phyloP scores from a whole-genome alignment of 2,888 invertebrate species.

The Drosophila paranaensis region DNA sequence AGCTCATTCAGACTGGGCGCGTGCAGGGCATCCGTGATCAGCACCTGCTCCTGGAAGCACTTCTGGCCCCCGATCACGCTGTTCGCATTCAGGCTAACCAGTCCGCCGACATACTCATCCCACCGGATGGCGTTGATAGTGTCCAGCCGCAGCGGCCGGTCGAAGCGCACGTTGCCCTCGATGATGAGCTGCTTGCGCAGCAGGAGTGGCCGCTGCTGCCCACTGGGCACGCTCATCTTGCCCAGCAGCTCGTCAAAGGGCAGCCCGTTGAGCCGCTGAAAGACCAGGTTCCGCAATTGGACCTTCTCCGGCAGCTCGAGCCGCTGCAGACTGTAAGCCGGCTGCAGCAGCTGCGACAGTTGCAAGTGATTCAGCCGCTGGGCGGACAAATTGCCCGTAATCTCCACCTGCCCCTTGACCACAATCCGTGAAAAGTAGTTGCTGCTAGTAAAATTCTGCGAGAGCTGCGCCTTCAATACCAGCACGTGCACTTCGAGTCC shows the following conservation, averaged over 20 bases:
- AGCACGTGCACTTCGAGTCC: slow-evolving; percentile 59
- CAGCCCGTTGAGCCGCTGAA: slow-evolving; percentile 77
- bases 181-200: slow-evolving; percentile 79
- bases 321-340: slow-evolving; percentile 63
- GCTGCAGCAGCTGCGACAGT: slow-evolving; percentile 55
- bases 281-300: slow-evolving; percentile 58
- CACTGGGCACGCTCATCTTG: slow-evolving; percentile 39
- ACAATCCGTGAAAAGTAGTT: slow-evolving; percentile 71
- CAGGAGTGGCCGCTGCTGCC: slow-evolving; percentile 49
- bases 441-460: slow-evolving; percentile 43
- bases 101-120: slow-evolving; percentile 58
- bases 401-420: slow-evolving; percentile 43
- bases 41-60: slow-evolving; percentile 57
- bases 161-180: slow-evolving; percentile 77
- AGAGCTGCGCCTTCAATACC: slow-evolving; percentile 51
- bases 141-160: slow-evolving; percentile 58
- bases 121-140: slow-evolving; percentile 73
- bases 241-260: slow-evolving; percentile 70
- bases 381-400: slow-evolving; percentile 48
- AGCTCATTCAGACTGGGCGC: slow-evolving; percentile 60
- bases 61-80: slow-evolving; percentile 63
- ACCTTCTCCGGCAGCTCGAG: slow-evolving; percentile 60
- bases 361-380: slow-evolving; percentile 61
- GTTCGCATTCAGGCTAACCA: slow-evolving; percentile 68
- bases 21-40: slow-evolving; percentile 60